These are phyloP conservation scores for Hymenochirus boettgeri DNA, from an alignment of 2,113 vertebrate genomes.

Conservation along the genomic window DNA sequence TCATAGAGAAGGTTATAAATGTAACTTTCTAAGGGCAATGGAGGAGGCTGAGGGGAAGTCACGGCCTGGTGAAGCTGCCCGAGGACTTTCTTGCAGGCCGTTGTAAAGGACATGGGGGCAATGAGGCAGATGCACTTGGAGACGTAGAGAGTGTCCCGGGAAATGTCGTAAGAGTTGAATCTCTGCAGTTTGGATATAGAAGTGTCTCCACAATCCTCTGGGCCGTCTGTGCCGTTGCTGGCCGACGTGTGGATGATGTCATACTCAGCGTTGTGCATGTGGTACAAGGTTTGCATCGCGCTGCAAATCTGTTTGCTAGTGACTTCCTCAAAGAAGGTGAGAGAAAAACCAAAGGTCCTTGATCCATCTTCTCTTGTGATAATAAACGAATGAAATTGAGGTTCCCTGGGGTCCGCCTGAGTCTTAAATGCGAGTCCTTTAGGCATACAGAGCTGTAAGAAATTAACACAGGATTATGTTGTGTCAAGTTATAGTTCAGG, in stretches of 20 bases:
- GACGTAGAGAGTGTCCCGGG: slow-evolving; percentile 90
- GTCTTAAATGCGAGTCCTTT: slow-evolving; percentile 96
- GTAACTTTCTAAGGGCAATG: slow-evolving; percentile 95
- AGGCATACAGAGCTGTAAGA: slow-evolving; percentile 93
- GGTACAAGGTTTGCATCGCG: slow-evolving; percentile 97
- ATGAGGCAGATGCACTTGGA: slow-evolving; percentile 98
- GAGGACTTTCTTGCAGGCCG: slow-evolving; percentile 86
- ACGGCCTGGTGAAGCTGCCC: slow-evolving; percentile 91
- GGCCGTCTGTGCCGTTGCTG: slow-evolving; percentile 55
- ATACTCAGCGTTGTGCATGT: slow-evolving; percentile 98
- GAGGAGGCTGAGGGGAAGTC: slow-evolving; percentile 85
- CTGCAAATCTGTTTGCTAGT: slow-evolving; percentile 98
- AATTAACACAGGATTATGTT: too few relatives aligned
- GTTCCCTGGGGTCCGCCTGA: slow-evolving; percentile 82
- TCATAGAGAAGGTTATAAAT: slow-evolving; percentile 96
- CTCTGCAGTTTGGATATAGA: slow-evolving; percentile 87
- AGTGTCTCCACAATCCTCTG: slow-evolving; percentile 71
- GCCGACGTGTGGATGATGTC: slow-evolving; percentile 79
- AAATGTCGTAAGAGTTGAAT: slow-evolving; percentile 97
- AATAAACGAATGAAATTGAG: slow-evolving; percentile 95
- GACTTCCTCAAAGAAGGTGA: slow-evolving; percentile 97
- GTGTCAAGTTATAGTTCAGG: too few relatives aligned
- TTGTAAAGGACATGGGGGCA: slow-evolving; percentile 92
- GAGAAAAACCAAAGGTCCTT: slow-evolving; percentile 92
- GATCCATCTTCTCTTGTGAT: slow-evolving; percentile 98